phyloP scores from a whole-genome alignment of 2,888 invertebrate species.

The Myathropa florea region DNA sequence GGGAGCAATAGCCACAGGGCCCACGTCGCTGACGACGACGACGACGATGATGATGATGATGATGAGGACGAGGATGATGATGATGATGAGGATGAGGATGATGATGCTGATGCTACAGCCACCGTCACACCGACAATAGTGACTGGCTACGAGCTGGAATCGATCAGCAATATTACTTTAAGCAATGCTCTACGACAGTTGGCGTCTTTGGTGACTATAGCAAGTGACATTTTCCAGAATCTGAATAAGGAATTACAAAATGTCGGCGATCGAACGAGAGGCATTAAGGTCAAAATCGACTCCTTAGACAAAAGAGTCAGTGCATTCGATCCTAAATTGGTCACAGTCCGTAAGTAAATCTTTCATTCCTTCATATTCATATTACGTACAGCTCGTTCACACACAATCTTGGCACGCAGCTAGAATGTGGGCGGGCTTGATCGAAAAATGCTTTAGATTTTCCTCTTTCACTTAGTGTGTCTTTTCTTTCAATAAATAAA shows the following conservation, averaged over 20 bases:
- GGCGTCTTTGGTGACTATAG: constrained; percentile 90
- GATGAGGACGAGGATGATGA: neutral
- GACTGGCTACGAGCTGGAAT: constrained; percentile 89
- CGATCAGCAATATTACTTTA: constrained; percentile 92
- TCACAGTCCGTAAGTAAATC: constrained; percentile 94
- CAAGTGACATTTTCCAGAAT: constrained; percentile 93
- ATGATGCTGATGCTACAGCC: constrained; percentile 12
- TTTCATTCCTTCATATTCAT: neutral
- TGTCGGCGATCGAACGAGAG: constrained; percentile 88
- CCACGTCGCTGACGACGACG: constrained; percentile 4
- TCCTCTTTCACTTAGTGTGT: neutral
- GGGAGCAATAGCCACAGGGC: constrained; percentile 55
- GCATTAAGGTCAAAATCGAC: constrained; percentile 86
- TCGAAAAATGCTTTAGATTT: neutral
- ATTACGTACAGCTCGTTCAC: too few relatives aligned
- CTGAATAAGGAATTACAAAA: constrained; percentile 88
- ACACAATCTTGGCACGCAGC: neutral
- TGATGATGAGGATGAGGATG: neutral
- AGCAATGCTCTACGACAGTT: constrained; percentile 92
- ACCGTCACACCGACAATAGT: constrained; percentile 78
- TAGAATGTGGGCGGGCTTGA: neutral
- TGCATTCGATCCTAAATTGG: constrained; percentile 91
- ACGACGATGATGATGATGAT: constrained; percentile 20
- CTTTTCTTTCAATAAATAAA: constrained; percentile 13
- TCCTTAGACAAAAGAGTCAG: constrained; percentile 87